Evolutionary conservation across 2,113 vertebrate species (phyloP).

Genomic region (Antechinus flavipes): DNA sequence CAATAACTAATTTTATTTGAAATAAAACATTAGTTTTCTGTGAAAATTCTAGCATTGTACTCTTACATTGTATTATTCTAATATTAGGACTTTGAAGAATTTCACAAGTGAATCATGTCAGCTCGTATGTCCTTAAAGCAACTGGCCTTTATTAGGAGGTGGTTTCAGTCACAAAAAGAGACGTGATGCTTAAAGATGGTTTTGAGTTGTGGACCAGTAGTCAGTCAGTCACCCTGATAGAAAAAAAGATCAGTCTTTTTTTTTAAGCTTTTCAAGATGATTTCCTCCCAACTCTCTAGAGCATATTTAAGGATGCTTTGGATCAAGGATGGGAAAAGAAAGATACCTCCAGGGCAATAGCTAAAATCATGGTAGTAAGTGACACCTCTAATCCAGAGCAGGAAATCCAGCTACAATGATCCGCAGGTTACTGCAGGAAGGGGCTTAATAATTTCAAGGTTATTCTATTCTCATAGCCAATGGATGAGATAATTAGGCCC

Average conservation of each 20-base stretch:
- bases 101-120: background rate
- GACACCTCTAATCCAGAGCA: background rate
- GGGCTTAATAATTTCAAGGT: background rate
- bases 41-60: constrained; percentile 6
- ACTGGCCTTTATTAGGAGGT: background rate
- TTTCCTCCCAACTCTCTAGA: too few relatives aligned
- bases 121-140: background rate
- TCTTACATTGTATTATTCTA: background rate
- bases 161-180: background rate
- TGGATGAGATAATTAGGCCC: background rate
- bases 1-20: constrained; percentile 34
- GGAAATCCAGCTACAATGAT: background rate
- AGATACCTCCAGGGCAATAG: background rate
- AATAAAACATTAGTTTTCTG: constrained; percentile 41
- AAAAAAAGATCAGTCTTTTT: too few relatives aligned
- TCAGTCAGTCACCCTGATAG: too few relatives aligned
- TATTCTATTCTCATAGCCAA: background rate
- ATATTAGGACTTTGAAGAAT: background rate
- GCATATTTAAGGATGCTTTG: background rate
- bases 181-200: background rate
- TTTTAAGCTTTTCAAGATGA: too few relatives aligned
- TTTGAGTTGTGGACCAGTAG: too few relatives aligned
- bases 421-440: background rate
- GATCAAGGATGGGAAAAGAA: background rate
- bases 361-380: background rate